These are phyloP conservation scores for Antigone vipio DNA, from an alignment of 2,113 vertebrate genomes.

Conservation along the genomic window DNA sequence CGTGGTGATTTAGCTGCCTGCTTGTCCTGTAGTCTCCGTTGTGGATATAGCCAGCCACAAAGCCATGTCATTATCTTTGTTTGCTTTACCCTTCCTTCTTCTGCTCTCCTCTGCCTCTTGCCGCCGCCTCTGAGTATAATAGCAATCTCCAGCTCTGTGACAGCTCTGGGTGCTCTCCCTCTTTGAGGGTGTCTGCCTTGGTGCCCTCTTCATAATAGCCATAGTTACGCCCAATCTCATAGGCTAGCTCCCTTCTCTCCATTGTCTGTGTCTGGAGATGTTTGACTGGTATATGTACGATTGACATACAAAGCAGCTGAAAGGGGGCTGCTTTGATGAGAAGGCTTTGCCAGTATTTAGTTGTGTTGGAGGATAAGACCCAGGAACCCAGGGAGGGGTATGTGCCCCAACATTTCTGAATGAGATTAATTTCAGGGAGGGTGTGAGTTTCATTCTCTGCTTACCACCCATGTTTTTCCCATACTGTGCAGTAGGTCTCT, in stretches of 20 bases:
- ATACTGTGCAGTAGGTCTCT: background rate
- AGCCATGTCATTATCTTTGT: background rate
- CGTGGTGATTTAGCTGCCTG: background rate
- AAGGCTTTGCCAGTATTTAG: background rate
- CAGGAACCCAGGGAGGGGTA: background rate
- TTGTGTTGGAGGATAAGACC: background rate
- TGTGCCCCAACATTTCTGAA: background rate
- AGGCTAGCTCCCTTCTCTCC: background rate
- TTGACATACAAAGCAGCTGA: background rate
- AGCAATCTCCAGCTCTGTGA: background rate
- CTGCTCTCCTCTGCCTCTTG: background rate
- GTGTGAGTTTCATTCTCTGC: background rate
- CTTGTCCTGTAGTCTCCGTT: background rate
- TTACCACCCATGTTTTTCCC: background rate
- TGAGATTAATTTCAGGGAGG: background rate
- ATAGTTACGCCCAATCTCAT: background rate
- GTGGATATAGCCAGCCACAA: background rate
- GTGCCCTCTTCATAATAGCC: background rate
- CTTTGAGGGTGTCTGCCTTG: background rate
- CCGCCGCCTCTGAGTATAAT: background rate
- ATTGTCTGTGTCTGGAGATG: background rate
- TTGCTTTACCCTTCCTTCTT: background rate
- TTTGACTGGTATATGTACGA: background rate
- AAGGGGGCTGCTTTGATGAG: background rate
- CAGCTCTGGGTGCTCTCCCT: background rate